Evolutionary conservation across 2,797 vertebrate species (phyloP), one percentile per base, ranked within the genome.

Genomic region (Sus cebifrons): DNA sequence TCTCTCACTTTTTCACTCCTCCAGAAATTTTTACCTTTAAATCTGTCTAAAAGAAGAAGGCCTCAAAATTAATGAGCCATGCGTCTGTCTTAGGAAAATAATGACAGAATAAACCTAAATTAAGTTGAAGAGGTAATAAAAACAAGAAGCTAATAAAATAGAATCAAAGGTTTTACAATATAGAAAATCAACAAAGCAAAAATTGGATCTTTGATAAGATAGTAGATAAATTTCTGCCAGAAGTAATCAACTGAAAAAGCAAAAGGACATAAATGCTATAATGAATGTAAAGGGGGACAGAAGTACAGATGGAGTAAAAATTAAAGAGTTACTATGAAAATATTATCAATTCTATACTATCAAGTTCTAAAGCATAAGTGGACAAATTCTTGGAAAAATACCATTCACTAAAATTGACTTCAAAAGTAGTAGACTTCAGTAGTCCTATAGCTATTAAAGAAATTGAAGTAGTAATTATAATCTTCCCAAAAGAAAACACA

Each of bases 1-100:
- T 96, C 81, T 94, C 79, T 92, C 49, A 32, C 62, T 18, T 93
- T 58, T 29, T 75, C 44, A 87, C 75, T 82, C 74, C 86, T 91
- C 18, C 18, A 91, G 68, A 96, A 70, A 83, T 11, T 29, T 86
- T 91, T 89, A 64, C 32, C 17, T 96, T 94, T 67, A 82, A 78
- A 82, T 89, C 15, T 81, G 18, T 65, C 54, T 91, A 86, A 90
- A 90, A 91, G 44, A 65, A 68, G 29, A 79, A 67, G 56, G 14
- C 32, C 60, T 88, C 10, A 64, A 74, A 78, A 82, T 89, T 62
- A 83, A 60, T 71, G 15, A 56, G 52, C 54, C 12, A 56, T 83
- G n/a, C 71, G 27, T 94, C 54, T 91, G 44, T 79, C 78, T 74
- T 74, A 91, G 8, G 78, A 96, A 95, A 86, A 74, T 73, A n/a